Base-by-base conservation (phyloP, 1,140 invertebrate species). In the Papilio machaon region DNA sequence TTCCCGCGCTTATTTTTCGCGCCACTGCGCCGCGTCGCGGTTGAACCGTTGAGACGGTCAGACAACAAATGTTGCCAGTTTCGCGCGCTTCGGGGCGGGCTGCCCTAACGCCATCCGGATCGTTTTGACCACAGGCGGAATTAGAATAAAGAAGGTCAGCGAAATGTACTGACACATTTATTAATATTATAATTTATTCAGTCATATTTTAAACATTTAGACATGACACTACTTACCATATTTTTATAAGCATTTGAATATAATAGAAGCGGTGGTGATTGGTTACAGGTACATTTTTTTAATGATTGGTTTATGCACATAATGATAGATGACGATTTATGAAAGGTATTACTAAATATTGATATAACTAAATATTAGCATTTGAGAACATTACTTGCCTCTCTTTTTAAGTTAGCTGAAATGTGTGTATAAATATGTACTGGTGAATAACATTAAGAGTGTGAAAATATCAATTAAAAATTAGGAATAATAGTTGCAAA, bases 11-110 rank as follows among this genome's bases (percentile, higher is more conserved):
- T 76, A 80, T 81, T 80, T 76, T 70, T 38, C 64, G 64, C 64
- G 64, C 23, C 80, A 64, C 67, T 13, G 81, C 75, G 46, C 79
- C 80, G 82, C 81, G 60, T 70, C 73, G 81, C 80, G 80, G 83
- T 80, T 76, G 76, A 79, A 54, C 79, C 52, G 38, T 79, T 77
- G 52, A 82, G 84, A 81, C 84, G 81, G 70, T 81, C 83, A 47
- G 84, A 76, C 67, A 75, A 83, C 81, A 84, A 86, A 81, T 86
- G 85, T 84, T 81, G 83, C 80, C 82, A 76, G 73, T 81, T 54
- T 23, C 49, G 75, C 19, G 47, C 19, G 47, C 49, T 43, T 15
- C 73, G 75, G 75, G 52, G 52, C 75, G 49, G 6, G 13, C 75
- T 77, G 38, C 52, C 47, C 60, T 76, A 81, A 73, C 74, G 74